Evolutionary conservation across 2,888 invertebrate genomes (phyloP), one percentile per base, ranked within the genome.

Genomic region (Metellina segmentata): DNA sequence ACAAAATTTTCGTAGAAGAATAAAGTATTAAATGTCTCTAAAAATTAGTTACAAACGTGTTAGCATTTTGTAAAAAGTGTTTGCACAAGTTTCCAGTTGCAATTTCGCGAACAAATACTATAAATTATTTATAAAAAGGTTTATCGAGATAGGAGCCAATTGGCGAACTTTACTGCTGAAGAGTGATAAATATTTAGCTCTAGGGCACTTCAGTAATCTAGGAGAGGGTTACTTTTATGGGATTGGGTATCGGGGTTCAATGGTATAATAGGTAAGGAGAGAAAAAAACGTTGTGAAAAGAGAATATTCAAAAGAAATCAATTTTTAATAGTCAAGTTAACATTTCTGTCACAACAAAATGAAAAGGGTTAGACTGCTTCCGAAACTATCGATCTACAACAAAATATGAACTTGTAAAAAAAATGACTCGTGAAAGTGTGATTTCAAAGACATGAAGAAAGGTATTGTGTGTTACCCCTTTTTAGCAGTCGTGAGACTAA

Each of bases 321-420:
- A 85, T 85, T 85, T 85, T 89, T 85, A 89, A 85, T 85, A 85
- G 89, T 89, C 34, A 89, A 72, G 49, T 53, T 34, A 71, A 48
- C 79, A 49, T 70, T 71, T 83, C 85, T 89, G 89, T 89, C 85
- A 89, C 89, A 89, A 85, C 89, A 89, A 85, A 52, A 79, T 72
- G 79, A 85, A 89, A 89, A 78, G 87, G 79, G 79, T 72, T 72
- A 87, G 85, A 20, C 74, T 7, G 83, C 48, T 53, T 16, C 74
- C 74, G 48, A 74, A 85, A 85, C 74, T 74, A 85, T 52, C 16
- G 85, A 75, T 75, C 19, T 61, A 53, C 71, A 79, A 87, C 87
- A 87, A 70, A 71, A 52, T 34, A 71, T 85, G 61, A 61, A 85
- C 61, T 7, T 71, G 71, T 52, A 70, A 34, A 72, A 79, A 79